These are phyloP conservation scores for Rhagoletis zephyria DNA, from an alignment of 1,140 invertebrate genomes.

Conservation along the genomic window DNA sequence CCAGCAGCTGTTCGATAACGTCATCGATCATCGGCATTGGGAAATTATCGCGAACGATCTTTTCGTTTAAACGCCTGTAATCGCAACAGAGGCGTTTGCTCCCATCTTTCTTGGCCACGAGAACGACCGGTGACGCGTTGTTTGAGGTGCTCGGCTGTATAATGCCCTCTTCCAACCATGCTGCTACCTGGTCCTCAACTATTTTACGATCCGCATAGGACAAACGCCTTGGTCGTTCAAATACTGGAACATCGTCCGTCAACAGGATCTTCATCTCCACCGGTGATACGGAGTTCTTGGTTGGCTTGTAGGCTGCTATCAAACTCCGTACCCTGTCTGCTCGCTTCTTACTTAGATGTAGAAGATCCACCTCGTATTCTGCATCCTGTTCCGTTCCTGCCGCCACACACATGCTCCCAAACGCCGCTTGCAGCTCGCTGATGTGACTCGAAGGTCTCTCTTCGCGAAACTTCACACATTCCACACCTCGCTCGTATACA, in stretches of 20 bases:
- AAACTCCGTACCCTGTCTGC: not conserved
- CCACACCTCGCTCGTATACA: too few species aligned
- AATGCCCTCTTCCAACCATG: not conserved
- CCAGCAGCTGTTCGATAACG: slow-evolving; percentile 55
- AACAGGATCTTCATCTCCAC: slow-evolving; percentile 17
- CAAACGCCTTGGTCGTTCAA: slow-evolving; percentile 4
- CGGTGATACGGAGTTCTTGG: not conserved
- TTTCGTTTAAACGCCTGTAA: slow-evolving; percentile 24
- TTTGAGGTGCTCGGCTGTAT: not conserved
- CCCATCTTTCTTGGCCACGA: not conserved
- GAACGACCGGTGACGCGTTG: not conserved
- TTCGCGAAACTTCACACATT: too few species aligned
- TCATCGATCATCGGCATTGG: slow-evolving; percentile 41
- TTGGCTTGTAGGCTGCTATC: not conserved
- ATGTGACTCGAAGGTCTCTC: too few species aligned
- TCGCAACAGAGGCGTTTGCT: slow-evolving; percentile 24
- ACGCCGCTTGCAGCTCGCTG: too few species aligned
- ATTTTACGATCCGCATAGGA: not conserved
- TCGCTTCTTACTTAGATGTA: too few species aligned
- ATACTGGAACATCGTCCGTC: not conserved
- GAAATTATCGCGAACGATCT: slow-evolving; percentile 54
- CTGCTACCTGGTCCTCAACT: slow-evolving; percentile 7
- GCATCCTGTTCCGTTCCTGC: too few species aligned
- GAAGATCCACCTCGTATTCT: too few species aligned
- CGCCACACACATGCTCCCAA: too few species aligned